Percentiles rank a stretch among this genome's conserved stretches.
These are phyloP conservation scores for Characodon lateralis DNA, from an alignment of 2,797 vertebrate genomes.

Conservation along the genomic window DNA sequence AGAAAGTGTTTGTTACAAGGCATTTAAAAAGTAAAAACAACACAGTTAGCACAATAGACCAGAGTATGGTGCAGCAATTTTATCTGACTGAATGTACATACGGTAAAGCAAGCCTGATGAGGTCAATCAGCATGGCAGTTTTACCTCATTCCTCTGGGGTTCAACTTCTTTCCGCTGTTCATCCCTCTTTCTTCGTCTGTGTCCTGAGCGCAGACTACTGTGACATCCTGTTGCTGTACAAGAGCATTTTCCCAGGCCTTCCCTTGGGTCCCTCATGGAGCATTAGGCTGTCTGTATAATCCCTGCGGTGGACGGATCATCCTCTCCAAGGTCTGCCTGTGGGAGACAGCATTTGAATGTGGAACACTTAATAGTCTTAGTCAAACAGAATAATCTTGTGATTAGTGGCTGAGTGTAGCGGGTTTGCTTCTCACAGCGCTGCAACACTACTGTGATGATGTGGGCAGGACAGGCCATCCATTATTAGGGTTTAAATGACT, in stretches of 20 bases:
- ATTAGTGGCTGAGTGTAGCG: conserved; percentile 67
- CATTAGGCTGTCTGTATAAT: conserved; percentile 35
- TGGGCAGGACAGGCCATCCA: conserved; percentile 2
- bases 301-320: conserved; percentile 56
- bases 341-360: conserved; percentile 69
- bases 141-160: conserved; percentile 26
- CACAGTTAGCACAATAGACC: not conserved
- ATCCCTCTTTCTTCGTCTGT: conserved; percentile 5
- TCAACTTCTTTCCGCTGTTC: conserved; percentile 17
- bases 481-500: conserved; percentile 10
- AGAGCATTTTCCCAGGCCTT: conserved; percentile 28
- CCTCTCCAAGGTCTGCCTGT: conserved; percentile 62
- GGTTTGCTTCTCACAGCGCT: conserved; percentile 33
- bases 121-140: conserved; percentile 5
- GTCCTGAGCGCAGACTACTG: conserved; percentile 30
- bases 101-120: conserved; percentile 40
- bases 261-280: conserved; percentile 21
- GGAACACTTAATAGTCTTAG: conserved; percentile 77
- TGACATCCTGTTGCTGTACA: conserved; percentile 55
- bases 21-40: conserved; percentile 7
- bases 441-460: conserved; percentile 7
- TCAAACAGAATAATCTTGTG: conserved; percentile 74
- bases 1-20: not conserved
- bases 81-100: not conserved
- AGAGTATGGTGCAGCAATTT: not conserved